Percentiles rank a stretch among this genome's conserved stretches.
Evolutionary conservation across 2,797 vertebrate genomes (phyloP).

Genomic region (Pseudochaenichthys georgianus): DNA sequence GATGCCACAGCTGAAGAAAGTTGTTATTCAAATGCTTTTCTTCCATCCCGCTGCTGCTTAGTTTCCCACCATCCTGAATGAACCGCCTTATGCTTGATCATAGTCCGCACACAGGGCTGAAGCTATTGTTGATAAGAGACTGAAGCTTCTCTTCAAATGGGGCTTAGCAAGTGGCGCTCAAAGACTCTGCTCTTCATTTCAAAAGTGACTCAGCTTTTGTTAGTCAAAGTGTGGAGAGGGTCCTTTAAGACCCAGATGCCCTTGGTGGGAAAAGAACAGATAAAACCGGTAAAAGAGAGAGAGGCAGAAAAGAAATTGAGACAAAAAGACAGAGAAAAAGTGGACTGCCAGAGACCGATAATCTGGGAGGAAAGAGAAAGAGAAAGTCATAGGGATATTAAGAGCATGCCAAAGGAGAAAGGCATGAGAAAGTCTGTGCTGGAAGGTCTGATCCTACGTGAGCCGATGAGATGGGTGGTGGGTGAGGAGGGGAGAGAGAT

Average conservation of each 20-base stretch:
- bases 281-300: conserved; percentile 41
- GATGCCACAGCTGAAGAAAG: conserved; percentile 52
- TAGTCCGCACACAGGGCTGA: conserved; percentile 53
- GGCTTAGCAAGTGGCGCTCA: conserved; percentile 71
- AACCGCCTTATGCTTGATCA: conserved; percentile 58
- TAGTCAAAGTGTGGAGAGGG: conserved; percentile 64
- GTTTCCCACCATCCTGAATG: conserved; percentile 72
- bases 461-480: conserved; percentile 77
- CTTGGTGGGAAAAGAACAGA: conserved; percentile 60
- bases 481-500: conserved; percentile 75
- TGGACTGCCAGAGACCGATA: conserved; percentile 21
- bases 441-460: conserved; percentile 72
- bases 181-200: conserved; percentile 75
- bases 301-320: conserved; percentile 21
- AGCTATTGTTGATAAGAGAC: conserved; percentile 76
- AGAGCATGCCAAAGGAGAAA: conserved; percentile 62
- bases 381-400: conserved; percentile 66
- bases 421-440: conserved; percentile 72
- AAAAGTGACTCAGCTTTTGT: conserved; percentile 78
- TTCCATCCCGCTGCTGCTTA: conserved; percentile 41
- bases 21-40: conserved; percentile 49
- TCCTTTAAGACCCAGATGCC: conserved; percentile 66
- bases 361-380: conserved; percentile 56
- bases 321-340: neutral
- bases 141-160: conserved; percentile 72